A percentile compares a stretch with the other conserved stretches of the same genome.
Evolutionary conservation across 2,113 vertebrate species (phyloP).

Genomic region (Phrynocephalus versicolor): DNA sequence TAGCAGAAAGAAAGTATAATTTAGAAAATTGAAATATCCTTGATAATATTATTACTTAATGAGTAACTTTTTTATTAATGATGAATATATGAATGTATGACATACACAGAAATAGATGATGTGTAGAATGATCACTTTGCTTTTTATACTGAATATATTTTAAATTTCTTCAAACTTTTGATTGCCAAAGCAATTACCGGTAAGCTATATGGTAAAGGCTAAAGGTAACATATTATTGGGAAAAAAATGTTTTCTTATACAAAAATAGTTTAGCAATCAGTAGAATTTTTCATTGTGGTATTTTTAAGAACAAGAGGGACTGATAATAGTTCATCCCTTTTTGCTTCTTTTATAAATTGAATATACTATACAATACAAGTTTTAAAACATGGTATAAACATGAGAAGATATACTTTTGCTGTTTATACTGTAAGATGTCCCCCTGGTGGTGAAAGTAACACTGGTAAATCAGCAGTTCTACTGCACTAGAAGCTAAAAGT

Average conservation of each 20-base stretch:
- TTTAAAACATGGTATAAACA: neutral
- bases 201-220: too few species aligned
- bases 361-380: neutral
- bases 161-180: too few species aligned
- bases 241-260: too few species aligned
- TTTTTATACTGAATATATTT: neutral
- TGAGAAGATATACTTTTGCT: neutral
- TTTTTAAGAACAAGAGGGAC: too few species aligned
- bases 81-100: neutral
- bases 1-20: neutral
- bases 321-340: neutral
- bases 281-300: too few species aligned
- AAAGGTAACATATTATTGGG: too few species aligned
- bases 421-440: slow-evolving; percentile 37
- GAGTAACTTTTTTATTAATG: too few species aligned
- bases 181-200: too few species aligned
- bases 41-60: slow-evolving; percentile 2
- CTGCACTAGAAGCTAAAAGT: slow-evolving; percentile 1
- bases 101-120: neutral
- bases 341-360: neutral
- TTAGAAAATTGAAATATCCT: slow-evolving; percentile 3
- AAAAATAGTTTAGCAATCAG: too few species aligned
- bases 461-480: slow-evolving; percentile 12
- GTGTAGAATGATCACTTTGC: neutral
- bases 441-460: slow-evolving; percentile 31